Evolutionary conservation across 2,113 vertebrate species (phyloP), one percentile per base, ranked within the genome.

Genomic region (Corythaeola cristata): DNA sequence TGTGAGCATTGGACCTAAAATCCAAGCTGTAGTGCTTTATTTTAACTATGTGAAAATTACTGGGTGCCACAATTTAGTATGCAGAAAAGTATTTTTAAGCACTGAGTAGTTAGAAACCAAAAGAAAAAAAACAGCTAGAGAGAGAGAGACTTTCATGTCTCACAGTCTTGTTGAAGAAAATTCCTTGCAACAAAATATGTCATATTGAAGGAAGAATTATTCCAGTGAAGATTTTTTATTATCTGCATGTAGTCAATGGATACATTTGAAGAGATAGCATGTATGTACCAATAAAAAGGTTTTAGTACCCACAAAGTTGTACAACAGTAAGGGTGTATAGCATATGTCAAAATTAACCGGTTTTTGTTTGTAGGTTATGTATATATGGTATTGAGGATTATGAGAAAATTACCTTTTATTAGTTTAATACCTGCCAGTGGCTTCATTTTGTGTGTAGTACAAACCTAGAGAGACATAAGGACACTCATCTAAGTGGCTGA

Each of bases 41-140:
- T 96, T 95, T 91, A 88, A 90, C 94, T 96, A 50, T 96, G 94
- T 92, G 90, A 90, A 91, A 92, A 93, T 92, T 88, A 85, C 58
- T 24, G 76, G 73, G 66, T 94, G 91, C 84, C 93, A 39, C 80
- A 94, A 72, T 52, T 97, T 64, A 84, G 72, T 78, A 71, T 71
- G 88, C 39, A 66, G 88, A 95, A 96, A 97, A 96, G 84, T 96
- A 81, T 91, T 94, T 82, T 96, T 83, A 92, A 95, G 39, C 32
- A 81, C 72, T 91, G 18, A 19, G 47, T 80, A 69, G 66, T 89
- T 92, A 90, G 53, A 85, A 94, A 81, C 30, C 28, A 78, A 89
- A 82, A 84, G 44, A 33, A 93, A 88, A 88, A 62, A 83, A 82
- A 56, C 77, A 91, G 58, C 52, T 73, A 24, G 8, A 85, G 23